These are phyloP conservation scores for Onychostruthus taczanowskii DNA, from an alignment of 2,113 vertebrate genomes.

Conservation along the genomic window DNA sequence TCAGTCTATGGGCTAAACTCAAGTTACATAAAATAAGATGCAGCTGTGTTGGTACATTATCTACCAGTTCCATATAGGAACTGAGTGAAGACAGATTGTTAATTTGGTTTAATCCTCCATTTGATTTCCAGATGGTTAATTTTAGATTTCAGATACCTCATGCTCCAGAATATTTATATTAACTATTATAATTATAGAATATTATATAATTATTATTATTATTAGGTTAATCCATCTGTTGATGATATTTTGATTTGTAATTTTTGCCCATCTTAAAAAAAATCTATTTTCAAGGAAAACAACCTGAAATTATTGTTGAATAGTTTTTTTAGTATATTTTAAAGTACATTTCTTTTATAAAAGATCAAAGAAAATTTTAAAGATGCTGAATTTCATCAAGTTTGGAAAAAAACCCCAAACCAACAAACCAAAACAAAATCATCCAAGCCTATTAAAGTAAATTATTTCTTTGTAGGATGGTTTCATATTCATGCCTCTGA, in stretches of 20 bases:
- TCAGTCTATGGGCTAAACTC: not conserved
- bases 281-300: not conserved
- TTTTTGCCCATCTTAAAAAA: not conserved
- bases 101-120: not conserved
- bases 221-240: not conserved
- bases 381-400: not conserved
- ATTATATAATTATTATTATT: too few relatives aligned
- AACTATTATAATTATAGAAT: too few relatives aligned
- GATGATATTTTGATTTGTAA: not conserved
- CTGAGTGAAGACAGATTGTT: not conserved
- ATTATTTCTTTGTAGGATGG: not conserved
- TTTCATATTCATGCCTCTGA: not conserved
- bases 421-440: not conserved
- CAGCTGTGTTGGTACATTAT: not conserved
- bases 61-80: not conserved
- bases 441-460: not conserved
- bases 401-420: rapidly evolving
- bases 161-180: not conserved
- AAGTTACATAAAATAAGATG: not conserved
- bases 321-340: not conserved
- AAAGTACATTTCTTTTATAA: not conserved
- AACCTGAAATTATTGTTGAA: not conserved
- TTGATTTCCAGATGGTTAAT: not conserved
- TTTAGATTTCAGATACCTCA: not conserved
- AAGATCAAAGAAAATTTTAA: not conserved